phyloP scores from a whole-genome alignment of 2,113 vertebrate species.

The Odocoileus virginianus region DNA sequence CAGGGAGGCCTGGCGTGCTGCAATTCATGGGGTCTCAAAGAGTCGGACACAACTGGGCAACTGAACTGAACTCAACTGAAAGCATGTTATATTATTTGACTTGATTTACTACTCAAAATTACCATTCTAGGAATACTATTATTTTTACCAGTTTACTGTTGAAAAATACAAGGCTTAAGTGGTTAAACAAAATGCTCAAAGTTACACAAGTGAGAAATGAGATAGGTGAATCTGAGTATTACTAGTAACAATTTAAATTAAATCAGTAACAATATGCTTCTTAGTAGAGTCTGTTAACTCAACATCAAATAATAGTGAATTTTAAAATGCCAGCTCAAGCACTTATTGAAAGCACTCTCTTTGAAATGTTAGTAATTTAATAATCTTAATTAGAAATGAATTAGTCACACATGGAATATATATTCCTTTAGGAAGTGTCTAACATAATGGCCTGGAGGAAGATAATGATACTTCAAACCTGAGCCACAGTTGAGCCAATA shows the following conservation, averaged over 20 bases:
- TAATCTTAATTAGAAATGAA: slow-evolving; percentile 14
- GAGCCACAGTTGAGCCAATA: not conserved
- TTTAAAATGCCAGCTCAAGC: not conserved
- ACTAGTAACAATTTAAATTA: not conserved
- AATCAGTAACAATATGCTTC: not conserved
- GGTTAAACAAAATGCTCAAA: not conserved
- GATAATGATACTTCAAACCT: not conserved
- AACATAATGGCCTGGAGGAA: not conserved
- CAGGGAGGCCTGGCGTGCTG: too few species aligned
- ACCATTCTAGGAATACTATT: not conserved
- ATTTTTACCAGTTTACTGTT: not conserved
- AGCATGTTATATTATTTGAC: not conserved
- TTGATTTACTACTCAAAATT: slow-evolving; percentile 10
- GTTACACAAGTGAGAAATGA: not conserved
- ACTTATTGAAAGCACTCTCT: not conserved
- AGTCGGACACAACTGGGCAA: too few species aligned
- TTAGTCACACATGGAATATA: slow-evolving; percentile 12
- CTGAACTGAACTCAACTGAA: not conserved
- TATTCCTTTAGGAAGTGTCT: slow-evolving; percentile 19
- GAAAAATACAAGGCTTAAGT: not conserved
- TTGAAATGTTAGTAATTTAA: slow-evolving; percentile 26
- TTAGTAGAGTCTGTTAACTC: not conserved
- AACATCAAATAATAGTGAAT: slow-evolving; percentile 24
- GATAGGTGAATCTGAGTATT: not conserved
- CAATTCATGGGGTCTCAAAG: too few species aligned